Percentiles rank a stretch among this genome's conserved stretches.
Evolutionary conservation across 1,140 invertebrate species (phyloP).

Genomic region (Bombyx mandarina): DNA sequence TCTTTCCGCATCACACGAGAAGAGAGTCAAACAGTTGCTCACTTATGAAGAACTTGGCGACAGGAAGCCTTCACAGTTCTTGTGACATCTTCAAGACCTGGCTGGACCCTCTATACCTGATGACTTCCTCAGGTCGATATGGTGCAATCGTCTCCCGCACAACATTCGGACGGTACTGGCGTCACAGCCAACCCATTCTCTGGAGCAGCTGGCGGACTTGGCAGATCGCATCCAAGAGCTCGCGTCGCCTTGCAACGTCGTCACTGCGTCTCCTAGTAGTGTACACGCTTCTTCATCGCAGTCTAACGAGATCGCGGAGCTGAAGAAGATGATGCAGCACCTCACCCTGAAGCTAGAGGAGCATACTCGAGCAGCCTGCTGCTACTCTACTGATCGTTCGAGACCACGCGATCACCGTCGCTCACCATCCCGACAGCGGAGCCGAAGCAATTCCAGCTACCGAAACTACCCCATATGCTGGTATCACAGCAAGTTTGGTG

Average conservation of each 20-base stretch:
- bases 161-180: neutral
- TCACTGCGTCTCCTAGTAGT: neutral
- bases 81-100: neutral
- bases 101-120: neutral
- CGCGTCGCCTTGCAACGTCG: slow-evolving; percentile 2
- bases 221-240: slow-evolving; percentile 1
- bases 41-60: neutral
- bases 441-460: slow-evolving; percentile 3
- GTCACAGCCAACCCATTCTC: neutral
- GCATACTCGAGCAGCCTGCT: slow-evolving; percentile 1
- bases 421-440: slow-evolving; percentile 3
- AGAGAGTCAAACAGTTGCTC: neutral
- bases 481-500: slow-evolving; percentile 4
- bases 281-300: neutral
- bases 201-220: neutral
- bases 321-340: slow-evolving; percentile 4
- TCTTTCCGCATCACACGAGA: neutral
- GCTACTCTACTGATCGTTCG: neutral
- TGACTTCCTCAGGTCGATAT: neutral
- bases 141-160: neutral
- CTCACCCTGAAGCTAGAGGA: slow-evolving; percentile 6
- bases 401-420: slow-evolving; percentile 3
- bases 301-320: slow-evolving; percentile 4
- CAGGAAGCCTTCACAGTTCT: neutral
- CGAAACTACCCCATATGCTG: slow-evolving; percentile 3